phyloP scores from a whole-genome alignment of 2,113 vertebrate genomes.

The Ibidorhyncha struthersii region DNA sequence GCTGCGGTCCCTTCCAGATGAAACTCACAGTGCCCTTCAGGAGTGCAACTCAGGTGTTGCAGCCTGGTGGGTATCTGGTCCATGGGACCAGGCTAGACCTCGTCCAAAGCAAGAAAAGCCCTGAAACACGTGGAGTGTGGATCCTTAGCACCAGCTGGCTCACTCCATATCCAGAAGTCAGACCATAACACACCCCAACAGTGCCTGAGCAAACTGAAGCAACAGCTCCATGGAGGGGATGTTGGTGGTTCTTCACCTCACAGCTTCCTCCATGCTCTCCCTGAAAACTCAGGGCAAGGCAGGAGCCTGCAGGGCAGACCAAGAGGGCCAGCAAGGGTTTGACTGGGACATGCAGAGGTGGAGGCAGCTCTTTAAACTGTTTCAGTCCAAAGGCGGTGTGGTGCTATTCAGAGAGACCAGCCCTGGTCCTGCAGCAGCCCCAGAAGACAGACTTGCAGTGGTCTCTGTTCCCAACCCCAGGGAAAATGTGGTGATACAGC shows the following conservation, averaged over 20 bases:
- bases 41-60: background rate
- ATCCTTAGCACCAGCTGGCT: background rate
- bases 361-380: background rate
- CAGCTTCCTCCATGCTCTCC: background rate
- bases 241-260: background rate
- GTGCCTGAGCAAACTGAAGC: background rate
- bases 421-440: background rate
- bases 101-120: background rate
- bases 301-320: background rate
- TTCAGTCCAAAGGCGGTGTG: background rate
- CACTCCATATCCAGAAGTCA: background rate
- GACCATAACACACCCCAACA: accelerated
- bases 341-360: background rate
- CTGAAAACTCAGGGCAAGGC: background rate
- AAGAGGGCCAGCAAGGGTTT: background rate
- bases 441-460: background rate
- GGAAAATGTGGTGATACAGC: accelerated
- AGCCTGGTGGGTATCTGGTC: background rate
- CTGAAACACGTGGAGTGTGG: accelerated
- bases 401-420: background rate
- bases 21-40: background rate
- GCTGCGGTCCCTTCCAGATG: background rate
- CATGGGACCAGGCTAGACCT: background rate
- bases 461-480: background rate
- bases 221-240: background rate